Conservation (phyloP, 2,888 invertebrate species). For the Empis stercorea region DNA sequence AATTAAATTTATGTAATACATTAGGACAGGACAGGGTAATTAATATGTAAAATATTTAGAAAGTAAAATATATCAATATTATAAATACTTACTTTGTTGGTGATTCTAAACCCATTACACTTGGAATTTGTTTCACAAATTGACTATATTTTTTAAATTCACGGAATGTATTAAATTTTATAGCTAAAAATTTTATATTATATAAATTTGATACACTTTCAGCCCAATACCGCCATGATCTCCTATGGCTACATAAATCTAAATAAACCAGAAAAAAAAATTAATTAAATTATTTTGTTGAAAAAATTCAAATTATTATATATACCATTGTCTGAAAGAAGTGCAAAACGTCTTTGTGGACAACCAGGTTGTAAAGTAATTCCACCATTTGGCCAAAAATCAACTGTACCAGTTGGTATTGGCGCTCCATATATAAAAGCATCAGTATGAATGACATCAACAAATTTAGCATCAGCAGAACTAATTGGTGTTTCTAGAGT, state of each 20-base stretch:
- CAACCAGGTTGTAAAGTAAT: slow-evolving; percentile 17
- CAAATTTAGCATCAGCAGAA: slow-evolving; percentile 39
- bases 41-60: too few species aligned
- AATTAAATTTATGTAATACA: not conserved
- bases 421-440: slow-evolving; percentile 40
- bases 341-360: slow-evolving; percentile 13
- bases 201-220: slow-evolving; percentile 29
- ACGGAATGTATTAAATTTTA: slow-evolving; percentile 37
- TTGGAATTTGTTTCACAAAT: not conserved
- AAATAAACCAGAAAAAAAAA: not conserved
- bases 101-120: slow-evolving; percentile 7
- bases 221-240: slow-evolving; percentile 42
- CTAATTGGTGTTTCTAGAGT: slow-evolving; percentile 26
- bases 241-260: slow-evolving; percentile 43
- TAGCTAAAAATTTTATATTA: slow-evolving; percentile 33
- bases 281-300: not conserved
- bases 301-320: not conserved
- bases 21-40: too few species aligned
- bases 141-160: slow-evolving; percentile 29
- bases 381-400: slow-evolving; percentile 32
- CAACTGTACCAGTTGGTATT: slow-evolving; percentile 38
- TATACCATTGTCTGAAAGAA: slow-evolving; percentile 14
- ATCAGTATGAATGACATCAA: slow-evolving; percentile 51
- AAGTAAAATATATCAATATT: too few species aligned
- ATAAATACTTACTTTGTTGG: slow-evolving; percentile 3